These are phyloP conservation scores for Agapetus fuscipes DNA, from an alignment of 2,888 invertebrate species.

Conservation along the genomic window DNA sequence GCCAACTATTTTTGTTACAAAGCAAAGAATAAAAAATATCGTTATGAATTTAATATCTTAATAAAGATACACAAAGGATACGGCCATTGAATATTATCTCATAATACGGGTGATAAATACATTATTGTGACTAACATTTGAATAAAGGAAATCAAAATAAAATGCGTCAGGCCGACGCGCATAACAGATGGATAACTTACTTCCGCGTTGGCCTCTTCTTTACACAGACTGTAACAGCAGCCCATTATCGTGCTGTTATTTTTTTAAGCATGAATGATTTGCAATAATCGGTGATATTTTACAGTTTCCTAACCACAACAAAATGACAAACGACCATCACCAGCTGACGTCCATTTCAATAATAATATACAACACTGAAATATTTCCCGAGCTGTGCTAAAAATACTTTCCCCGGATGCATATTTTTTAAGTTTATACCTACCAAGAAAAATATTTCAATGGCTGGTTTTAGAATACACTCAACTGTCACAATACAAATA, in stretches of 20 bases:
- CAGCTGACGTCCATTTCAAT: slow-evolving; percentile 15
- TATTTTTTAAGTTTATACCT: background rate
- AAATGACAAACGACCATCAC: slow-evolving; percentile 12
- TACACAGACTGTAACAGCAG: slow-evolving; percentile 64
- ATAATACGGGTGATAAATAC: no score
- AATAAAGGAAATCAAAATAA: no score
- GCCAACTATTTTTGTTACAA: no score
- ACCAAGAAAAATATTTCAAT: background rate
- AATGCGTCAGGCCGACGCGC: no score
- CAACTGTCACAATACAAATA: no score
- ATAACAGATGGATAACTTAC: no score
- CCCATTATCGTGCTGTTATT: slow-evolving; percentile 39
- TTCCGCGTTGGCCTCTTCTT: slow-evolving; percentile 59
- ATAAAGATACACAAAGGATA: no score
- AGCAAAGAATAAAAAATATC: no score
- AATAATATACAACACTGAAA: slow-evolving; percentile 1
- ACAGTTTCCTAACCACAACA: slow-evolving; percentile 10
- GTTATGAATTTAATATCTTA: no score
- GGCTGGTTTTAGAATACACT: no score
- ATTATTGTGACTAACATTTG: no score
- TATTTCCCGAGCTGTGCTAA: background rate
- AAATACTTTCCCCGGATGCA: background rate
- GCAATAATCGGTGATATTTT: background rate
- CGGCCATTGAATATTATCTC: no score
- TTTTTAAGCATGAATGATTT: background rate